Base-by-base conservation (phyloP, 2,888 invertebrate species). In the Chalcis sispes region DNA sequence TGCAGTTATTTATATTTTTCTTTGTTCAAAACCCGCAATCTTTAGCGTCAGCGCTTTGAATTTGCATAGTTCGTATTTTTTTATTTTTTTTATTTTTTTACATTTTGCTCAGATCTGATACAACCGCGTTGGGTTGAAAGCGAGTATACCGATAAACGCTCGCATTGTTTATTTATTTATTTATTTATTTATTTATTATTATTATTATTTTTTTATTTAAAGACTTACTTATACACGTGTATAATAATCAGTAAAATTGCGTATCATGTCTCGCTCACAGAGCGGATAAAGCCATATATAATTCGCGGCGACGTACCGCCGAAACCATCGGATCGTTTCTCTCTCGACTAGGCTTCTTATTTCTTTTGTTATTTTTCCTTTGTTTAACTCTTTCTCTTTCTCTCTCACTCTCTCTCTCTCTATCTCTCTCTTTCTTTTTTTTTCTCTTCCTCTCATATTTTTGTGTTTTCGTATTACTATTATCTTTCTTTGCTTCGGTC, bases 261-360 rank as follows among this genome's bases (percentile, higher is more conserved):
- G 7, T 2, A 42, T n/a, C n/a, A n/a, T n/a, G 65, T 54, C 56
- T 69, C 58, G 64, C 59, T 70, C 50, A 61, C 50, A 50, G 61
- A 59, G 70, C 61, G 36, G 36, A 70, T 70, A 58, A 70, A 70
- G 50, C 25, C 50, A 52, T 29, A 40, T 52, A 2, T n/a, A 32
- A n/a, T n/a, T n/a, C n/a, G n/a, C n/a, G n/a, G n/a, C 23, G 7
- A 7, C 29, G 58, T n/a, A 56, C 64, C 56, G 46, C 56, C 56
- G 32, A 56, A 46, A 64, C 20, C 59, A 40, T 27, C 46, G 52
- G 29, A 62, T 54, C 61, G 42, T 61, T 73, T 42, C n/a, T 10
- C 48, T 56, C 59, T 66, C 59, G 50, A n/a, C 59, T 73, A 59
- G 42, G 54, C 52, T 61, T 67, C 20, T 25, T 62, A 40, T 61